Percentiles rank a stretch among this genome's conserved stretches.
Evolutionary conservation across 2,113 vertebrate species (phyloP).

Genomic region (Trematomus loennbergii): DNA sequence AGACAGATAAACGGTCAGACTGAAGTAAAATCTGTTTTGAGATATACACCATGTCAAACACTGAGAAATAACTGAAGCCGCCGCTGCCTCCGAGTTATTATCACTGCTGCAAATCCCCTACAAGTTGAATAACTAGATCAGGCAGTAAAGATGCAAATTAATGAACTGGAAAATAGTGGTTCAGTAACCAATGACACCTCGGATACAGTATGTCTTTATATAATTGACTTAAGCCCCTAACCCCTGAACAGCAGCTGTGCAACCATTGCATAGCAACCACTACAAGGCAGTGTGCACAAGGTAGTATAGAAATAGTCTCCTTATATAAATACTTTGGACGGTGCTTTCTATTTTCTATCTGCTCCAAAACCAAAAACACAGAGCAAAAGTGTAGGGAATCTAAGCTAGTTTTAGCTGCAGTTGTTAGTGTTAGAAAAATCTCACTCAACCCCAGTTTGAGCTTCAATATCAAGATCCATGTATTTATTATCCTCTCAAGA

Average conservation of each 20-base stretch:
- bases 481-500: too few relatives aligned
- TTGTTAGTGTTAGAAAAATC: too few relatives aligned
- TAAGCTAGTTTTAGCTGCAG: too few relatives aligned
- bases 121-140: not conserved
- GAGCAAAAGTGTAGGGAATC: too few relatives aligned
- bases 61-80: not conserved
- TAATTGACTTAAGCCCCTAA: not conserved
- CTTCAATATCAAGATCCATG: too few relatives aligned
- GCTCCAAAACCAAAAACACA: too few relatives aligned
- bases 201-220: not conserved
- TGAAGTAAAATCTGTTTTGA: slow-evolving; percentile 21
- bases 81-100: not conserved
- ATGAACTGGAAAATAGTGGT: not conserved
- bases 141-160: not conserved
- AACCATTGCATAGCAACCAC: not conserved
- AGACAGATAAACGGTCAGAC: not conserved
- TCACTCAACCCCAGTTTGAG: too few relatives aligned
- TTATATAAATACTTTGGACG: too few relatives aligned
- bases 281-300: too few relatives aligned
- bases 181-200: not conserved
- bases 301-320: not conserved
- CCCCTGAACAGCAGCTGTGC: not conserved
- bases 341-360: too few relatives aligned
- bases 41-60: not conserved
- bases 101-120: not conserved